Conservation (phyloP, 2,113 vertebrate species). For the Gopherus evgoodei region DNA sequence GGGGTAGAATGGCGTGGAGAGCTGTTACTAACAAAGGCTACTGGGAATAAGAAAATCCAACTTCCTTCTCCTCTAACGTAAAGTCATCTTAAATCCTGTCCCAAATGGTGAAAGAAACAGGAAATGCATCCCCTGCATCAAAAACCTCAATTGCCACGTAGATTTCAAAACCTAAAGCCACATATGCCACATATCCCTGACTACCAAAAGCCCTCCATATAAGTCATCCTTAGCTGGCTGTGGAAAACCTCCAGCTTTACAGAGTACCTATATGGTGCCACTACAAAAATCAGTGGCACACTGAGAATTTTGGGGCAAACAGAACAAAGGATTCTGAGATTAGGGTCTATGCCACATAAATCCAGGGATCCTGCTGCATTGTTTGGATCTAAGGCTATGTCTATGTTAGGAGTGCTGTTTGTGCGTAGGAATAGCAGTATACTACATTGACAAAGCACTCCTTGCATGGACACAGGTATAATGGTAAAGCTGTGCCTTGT, state of each 20-base stretch:
- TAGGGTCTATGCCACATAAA: background rate
- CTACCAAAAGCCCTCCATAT: background rate
- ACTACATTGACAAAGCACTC: background rate
- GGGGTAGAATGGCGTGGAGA: background rate
- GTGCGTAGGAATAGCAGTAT: background rate
- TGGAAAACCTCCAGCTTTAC: background rate
- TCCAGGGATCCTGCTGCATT: background rate
- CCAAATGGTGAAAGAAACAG: background rate
- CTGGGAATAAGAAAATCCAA: background rate
- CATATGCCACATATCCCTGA: background rate
- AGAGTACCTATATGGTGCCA: background rate
- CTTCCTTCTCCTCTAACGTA: background rate
- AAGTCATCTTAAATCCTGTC: background rate
- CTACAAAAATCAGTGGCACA: background rate
- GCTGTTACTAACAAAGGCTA: background rate
- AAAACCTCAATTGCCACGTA: background rate
- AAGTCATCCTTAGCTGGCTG: background rate
- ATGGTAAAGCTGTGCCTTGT: background rate
- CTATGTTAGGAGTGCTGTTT: background rate
- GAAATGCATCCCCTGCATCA: background rate
- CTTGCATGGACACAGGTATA: background rate
- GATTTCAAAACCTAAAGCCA: background rate
- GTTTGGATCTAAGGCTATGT: background rate
- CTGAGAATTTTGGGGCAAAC: background rate
- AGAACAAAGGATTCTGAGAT: background rate